A percentile compares a stretch with the other conserved stretches of the same genome.
Conservation (phyloP, 2,113 vertebrate genomes). For the Porphyrio hochstetteri region DNA sequence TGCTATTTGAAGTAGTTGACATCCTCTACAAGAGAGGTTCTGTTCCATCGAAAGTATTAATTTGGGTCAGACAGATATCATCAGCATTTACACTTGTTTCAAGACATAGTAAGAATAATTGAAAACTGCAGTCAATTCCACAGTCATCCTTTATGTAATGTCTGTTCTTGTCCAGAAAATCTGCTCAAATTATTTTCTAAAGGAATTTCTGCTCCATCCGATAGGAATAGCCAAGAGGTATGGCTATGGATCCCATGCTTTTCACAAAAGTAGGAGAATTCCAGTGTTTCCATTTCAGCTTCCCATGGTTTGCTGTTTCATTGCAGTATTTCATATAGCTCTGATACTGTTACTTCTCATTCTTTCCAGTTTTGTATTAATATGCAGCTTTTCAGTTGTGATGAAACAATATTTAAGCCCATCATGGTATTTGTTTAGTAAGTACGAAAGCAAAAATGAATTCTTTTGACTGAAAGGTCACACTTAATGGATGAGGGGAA, state of each 20-base stretch:
- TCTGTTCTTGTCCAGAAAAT: neutral
- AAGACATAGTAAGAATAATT: neutral
- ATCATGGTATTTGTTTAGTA: neutral
- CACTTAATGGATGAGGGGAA: too few relatives aligned
- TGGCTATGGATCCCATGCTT: neutral
- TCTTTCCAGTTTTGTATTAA: neutral
- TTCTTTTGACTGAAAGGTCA: neutral
- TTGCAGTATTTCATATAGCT: neutral
- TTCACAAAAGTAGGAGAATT: neutral
- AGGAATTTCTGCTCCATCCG: neutral
- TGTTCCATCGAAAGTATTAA: neutral
- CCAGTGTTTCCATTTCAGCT: neutral
- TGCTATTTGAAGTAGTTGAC: neutral
- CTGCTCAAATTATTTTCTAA: neutral
- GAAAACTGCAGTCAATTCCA: neutral
- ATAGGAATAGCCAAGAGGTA: neutral
- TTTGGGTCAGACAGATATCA: neutral
- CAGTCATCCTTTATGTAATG: neutral
- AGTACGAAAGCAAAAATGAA: neutral
- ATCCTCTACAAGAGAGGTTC: neutral
- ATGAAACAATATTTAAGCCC: neutral
- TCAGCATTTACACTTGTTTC: neutral
- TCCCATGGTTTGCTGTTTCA: neutral
- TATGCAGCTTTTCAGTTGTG: neutral
- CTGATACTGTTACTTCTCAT: neutral